A percentile compares a stretch with the other conserved stretches of the same genome.
Evolutionary conservation across 2,888 invertebrate genomes (phyloP).

Genomic region (Nysson spinosus): DNA sequence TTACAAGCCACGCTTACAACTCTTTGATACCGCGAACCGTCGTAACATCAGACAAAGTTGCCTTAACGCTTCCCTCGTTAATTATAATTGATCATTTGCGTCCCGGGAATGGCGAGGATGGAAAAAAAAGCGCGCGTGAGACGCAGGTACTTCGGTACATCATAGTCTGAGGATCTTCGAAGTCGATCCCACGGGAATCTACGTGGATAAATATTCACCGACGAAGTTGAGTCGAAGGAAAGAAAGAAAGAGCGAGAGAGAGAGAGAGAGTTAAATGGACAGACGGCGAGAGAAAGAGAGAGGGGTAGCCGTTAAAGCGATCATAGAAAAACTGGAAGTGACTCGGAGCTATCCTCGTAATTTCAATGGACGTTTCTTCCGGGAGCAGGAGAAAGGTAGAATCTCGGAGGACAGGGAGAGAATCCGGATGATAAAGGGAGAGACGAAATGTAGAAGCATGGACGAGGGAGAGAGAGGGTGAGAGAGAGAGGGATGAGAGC

Average conservation of each 20-base stretch:
- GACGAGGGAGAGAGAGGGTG: slow-evolving; percentile 43
- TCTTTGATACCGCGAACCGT: no score
- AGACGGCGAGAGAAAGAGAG: slow-evolving; percentile 1
- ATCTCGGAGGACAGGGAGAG: neutral
- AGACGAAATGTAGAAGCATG: slow-evolving; percentile 23
- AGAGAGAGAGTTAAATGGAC: slow-evolving; percentile 3
- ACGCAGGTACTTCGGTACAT: no score
- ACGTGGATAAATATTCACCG: no score
- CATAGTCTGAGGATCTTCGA: no score
- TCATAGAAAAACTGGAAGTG: slow-evolving; percentile 32
- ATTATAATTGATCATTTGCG: no score
- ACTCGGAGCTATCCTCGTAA: slow-evolving; percentile 34
- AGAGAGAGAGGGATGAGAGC: slow-evolving; percentile 55
- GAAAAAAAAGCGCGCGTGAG: no score
- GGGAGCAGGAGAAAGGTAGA: slow-evolving; percentile 19
- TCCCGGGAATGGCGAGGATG: no score
- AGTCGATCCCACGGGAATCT: no score
- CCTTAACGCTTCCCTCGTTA: no score
- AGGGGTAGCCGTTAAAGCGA: slow-evolving; percentile 1
- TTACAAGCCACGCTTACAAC: no score
- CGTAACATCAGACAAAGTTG: no score
- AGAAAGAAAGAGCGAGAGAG: slow-evolving; percentile 16
- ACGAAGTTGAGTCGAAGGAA: slow-evolving; percentile 21
- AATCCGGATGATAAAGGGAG: slow-evolving; percentile 7
- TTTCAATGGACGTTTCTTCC: slow-evolving; percentile 37